Evolutionary conservation across 2,888 invertebrate genomes (phyloP), one percentile per base, ranked within the genome.

Genomic region (Lepidocyrtoides sp.): DNA sequence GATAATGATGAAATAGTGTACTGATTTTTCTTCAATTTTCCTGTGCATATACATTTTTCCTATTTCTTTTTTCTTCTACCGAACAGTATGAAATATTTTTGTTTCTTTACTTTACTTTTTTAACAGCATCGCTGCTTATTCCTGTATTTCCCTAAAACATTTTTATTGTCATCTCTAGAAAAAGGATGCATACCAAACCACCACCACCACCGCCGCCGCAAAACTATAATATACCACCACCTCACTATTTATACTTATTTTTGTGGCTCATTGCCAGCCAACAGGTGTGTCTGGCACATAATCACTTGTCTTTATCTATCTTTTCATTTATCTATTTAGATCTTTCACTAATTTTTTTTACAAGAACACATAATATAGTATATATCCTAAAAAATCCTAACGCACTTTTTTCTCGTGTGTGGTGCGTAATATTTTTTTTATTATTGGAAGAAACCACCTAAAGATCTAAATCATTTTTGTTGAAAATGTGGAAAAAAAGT

Each of bases 201-300:
- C 36, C 36, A 7, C 36, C 36, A 36, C 36, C 36, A 36, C 36
- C 36, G 7, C 14, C 8, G 7, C 14, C 8, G 32, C n/a, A 36
- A 32, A 66, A 32, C 8, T 60, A 26, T 60, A 60, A 66, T 29
- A 66, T 32, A 66, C 29, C 32, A 32, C 32, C 66, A n/a, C 66
- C 66, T 29, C 41, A 20, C 41, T 41, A 72, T 41, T 41, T 72
- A 41, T 72, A 72, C 44, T 69, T 48, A 84, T 84, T 82, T 79
- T 89, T 89, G 82, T 89, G 89, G 89, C 89, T 82, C 89, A 82
- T 89, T 88, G 88, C 88, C 88, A 89, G 72, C 82, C 82, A 82
- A 89, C 89, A 89, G 89, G 89, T 89, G 89, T 89, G 89, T 89
- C 89, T 89, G 89, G 89, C 89, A 89, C 89, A 89, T 89, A 89